Evolutionary conservation across 2,888 invertebrate genomes (phyloP).

Genomic region (Pyrocoelia pectoralis): DNA sequence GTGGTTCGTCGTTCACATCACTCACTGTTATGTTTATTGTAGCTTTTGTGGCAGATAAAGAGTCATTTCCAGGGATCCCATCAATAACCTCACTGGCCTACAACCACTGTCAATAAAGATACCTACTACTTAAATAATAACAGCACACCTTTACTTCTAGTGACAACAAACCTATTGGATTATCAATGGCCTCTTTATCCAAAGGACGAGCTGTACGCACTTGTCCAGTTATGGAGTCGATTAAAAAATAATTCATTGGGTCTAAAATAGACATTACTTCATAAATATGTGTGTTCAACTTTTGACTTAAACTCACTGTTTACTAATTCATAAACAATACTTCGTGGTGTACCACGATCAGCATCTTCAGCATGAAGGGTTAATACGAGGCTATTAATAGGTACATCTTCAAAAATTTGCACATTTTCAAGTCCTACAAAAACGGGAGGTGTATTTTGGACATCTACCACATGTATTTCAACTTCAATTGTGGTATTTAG

Average conservation of each 20-base stretch:
- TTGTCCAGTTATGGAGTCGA: slow-evolving; percentile 82
- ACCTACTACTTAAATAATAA: neutral
- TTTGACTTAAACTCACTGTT: slow-evolving; percentile 67
- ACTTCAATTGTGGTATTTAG: slow-evolving; percentile 77
- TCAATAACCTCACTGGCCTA: slow-evolving; percentile 82
- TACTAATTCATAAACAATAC: slow-evolving; percentile 79
- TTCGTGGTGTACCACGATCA: slow-evolving; percentile 82
- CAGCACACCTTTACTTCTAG: neutral
- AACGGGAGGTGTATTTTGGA: slow-evolving; percentile 87
- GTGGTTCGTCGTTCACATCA: slow-evolving; percentile 91
- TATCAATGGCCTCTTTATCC: slow-evolving; percentile 83
- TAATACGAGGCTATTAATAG: slow-evolving; percentile 83
- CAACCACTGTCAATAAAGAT: slow-evolving; percentile 32
- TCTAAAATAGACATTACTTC: slow-evolving; percentile 66
- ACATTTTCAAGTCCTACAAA: slow-evolving; percentile 83
- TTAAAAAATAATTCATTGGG: slow-evolving; percentile 85
- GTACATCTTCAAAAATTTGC: slow-evolving; percentile 81
- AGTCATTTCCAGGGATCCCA: slow-evolving; percentile 72
- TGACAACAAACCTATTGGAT: slow-evolving; percentile 79
- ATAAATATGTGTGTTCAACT: neutral
- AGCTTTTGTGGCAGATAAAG: slow-evolving; percentile 73
- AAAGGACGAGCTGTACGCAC: slow-evolving; percentile 83
- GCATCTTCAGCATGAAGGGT: slow-evolving; percentile 84
- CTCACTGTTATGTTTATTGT: slow-evolving; percentile 84
- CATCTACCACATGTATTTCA: slow-evolving; percentile 81